phyloP scores from a whole-genome alignment of 2,113 vertebrate genomes.

The Dendrocopos noguchii region DNA sequence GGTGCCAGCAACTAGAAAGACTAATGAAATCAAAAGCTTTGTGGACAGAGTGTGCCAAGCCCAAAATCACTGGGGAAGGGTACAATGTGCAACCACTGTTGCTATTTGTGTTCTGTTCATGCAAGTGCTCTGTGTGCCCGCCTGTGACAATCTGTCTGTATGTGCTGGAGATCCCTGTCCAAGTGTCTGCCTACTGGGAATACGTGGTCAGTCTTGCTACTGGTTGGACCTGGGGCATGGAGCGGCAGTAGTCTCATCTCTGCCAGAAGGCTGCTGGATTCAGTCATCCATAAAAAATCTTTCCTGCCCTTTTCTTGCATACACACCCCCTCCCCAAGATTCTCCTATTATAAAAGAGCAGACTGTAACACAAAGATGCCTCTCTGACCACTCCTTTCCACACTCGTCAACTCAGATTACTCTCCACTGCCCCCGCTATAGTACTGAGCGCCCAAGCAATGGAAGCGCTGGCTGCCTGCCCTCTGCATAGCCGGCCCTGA shows the following conservation, averaged over 20 bases:
- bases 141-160: background rate
- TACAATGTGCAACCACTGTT: background rate
- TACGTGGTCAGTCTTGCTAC: rapidly evolving
- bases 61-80: background rate
- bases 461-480: background rate
- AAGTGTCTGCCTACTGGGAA: background rate
- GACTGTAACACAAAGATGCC: background rate
- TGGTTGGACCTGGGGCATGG: background rate
- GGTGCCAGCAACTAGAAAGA: background rate
- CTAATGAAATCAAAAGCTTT: background rate
- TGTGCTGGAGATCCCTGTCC: background rate
- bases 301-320: background rate
- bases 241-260: background rate
- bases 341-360: background rate
- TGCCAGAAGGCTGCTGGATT: background rate
- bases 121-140: background rate
- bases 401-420: background rate
- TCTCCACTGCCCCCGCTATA: background rate
- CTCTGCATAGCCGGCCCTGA: background rate
- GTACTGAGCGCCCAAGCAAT: background rate
- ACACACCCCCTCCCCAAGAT: rapidly evolving
- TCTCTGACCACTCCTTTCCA: background rate
- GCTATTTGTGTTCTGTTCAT: background rate
- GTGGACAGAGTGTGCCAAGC: background rate
- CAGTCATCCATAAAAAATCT: background rate